Evolutionary conservation across 2,888 invertebrate genomes (phyloP).

Genomic region (Hirtodrosophila alboralis): DNA sequence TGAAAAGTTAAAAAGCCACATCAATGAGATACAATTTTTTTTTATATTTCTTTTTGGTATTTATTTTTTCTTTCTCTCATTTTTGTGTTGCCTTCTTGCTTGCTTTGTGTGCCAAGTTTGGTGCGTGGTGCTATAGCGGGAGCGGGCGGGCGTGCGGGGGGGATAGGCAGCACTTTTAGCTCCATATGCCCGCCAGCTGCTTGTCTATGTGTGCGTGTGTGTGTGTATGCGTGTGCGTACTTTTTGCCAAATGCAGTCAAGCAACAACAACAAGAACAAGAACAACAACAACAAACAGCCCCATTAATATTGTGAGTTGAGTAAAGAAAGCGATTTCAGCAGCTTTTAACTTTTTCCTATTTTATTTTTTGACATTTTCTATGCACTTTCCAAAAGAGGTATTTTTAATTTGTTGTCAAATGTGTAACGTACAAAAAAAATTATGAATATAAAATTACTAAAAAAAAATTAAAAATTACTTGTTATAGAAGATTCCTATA

Average conservation of each 20-base stretch:
- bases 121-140: not conserved
- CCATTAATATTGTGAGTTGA: conserved; percentile 37
- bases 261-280: conserved; percentile 11
- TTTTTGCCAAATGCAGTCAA: conserved; percentile 32
- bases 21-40: conserved; percentile 80
- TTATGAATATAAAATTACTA: too few relatives aligned
- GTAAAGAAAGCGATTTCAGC: not conserved
- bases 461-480: too few relatives aligned
- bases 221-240: conserved; percentile 11
- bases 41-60: too few relatives aligned
- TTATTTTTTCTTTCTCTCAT: too few relatives aligned
- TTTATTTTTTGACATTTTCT: not conserved
- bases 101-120: conserved; percentile 34
- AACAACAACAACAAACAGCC: conserved; percentile 9
- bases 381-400: too few relatives aligned
- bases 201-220: not conserved
- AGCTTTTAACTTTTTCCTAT: conserved; percentile 26
- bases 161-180: conserved; percentile 7
- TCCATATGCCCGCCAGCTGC: conserved; percentile 26
- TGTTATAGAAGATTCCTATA: too few relatives aligned
- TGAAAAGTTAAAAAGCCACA: conserved; percentile 85
- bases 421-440: too few relatives aligned
- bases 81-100: too few relatives aligned
- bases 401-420: not conserved
- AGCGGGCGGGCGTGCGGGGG: not conserved